A percentile compares a stretch with the other conserved stretches of the same genome.
These are phyloP conservation scores for Lutjanus erythropterus DNA, from an alignment of 2,113 vertebrate genomes.

Conservation along the genomic window DNA sequence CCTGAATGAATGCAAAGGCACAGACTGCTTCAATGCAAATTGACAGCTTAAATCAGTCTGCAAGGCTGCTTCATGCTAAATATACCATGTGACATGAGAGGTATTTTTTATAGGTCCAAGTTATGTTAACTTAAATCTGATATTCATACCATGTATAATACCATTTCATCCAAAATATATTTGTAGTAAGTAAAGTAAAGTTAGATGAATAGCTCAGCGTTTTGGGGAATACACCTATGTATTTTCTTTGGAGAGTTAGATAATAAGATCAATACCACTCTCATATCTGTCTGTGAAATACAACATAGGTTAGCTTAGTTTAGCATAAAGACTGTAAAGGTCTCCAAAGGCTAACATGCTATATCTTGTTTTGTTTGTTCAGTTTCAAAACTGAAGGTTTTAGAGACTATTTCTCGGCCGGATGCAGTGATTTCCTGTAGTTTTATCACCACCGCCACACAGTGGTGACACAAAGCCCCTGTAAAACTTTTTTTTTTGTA, in stretches of 20 bases:
- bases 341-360: neutral
- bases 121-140: neutral
- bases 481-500: no score
- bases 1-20: constrained; percentile 60
- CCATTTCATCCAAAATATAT: no score
- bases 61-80: neutral
- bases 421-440: neutral
- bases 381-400: neutral
- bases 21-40: neutral
- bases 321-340: no score
- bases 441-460: neutral
- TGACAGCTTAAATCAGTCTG: neutral
- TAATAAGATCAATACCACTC: no score
- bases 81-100: neutral
- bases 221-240: neutral
- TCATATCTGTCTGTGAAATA: neutral
- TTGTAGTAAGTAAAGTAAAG: neutral
- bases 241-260: neutral
- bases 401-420: neutral
- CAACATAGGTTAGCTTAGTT: neutral
- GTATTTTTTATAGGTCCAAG: neutral
- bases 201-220: neutral
- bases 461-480: no score
- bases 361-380: neutral
- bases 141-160: no score